Evolutionary conservation across 53 echinoderm and acorn worm genomes (phyloP), one percentile per base, ranked within the genome.

Genomic region (Holothuria leucospilota): DNA sequence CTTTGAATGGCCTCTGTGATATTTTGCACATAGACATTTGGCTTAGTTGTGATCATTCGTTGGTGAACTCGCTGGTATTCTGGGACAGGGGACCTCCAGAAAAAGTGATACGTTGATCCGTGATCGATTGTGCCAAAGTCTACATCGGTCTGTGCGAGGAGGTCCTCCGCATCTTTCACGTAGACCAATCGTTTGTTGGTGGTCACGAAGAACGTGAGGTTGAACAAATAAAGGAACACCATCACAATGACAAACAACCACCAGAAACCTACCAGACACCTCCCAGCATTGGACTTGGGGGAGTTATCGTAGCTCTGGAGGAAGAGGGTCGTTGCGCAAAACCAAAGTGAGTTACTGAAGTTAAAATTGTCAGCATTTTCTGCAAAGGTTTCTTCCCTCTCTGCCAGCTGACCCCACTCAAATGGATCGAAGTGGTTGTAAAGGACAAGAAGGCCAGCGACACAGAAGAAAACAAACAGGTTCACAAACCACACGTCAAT

Each of bases 401-500:
- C 92, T 18, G 95, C 95, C 4, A 90, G 81, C n/a, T 93, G 95
- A 34, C 92, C 90, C 99, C 99, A 99, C 84, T 99, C 99, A 62
- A 93, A 99, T 8, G 99, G 99, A 83, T 95, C 95, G 62, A 99
- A 91, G 51, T 92, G 88, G 92, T 93, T 95, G 92, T 95, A 93
- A 82, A 92, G 87, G 63, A 88, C 90, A 78, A 99, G 68, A 38
- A 99, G 89, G 21, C 88, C 85, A 30, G 93, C 92, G 39, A 95
- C 92, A 59, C 95, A 83, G 82, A 90, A 77, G 91, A 95, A 95
- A 27, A 87, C 88, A 51, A 94, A 86, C 30, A 95, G 82, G 80
- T 95, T 95, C 78, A 99, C 84, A 83, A 93, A 94, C 99, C 99
- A 99, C 20, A 99, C 99, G 59, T 95, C 99, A 66, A 99, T 85